phyloP scores from a whole-genome alignment of 2,797 vertebrate genomes.

The Notamacropus eugenii region DNA sequence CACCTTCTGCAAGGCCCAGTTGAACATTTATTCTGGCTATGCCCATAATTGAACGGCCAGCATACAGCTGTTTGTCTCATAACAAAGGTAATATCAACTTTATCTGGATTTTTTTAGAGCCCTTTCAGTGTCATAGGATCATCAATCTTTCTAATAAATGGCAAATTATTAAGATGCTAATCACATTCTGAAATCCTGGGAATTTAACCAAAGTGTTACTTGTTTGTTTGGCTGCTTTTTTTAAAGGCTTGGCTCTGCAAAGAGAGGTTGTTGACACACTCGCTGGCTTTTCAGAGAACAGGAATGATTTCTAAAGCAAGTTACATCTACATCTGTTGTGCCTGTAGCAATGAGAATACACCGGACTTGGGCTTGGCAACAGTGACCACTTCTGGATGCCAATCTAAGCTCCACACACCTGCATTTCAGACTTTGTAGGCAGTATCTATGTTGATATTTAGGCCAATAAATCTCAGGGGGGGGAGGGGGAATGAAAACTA shows the following conservation, averaged over 20 bases:
- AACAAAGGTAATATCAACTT: constrained; percentile 48
- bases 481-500: constrained; percentile 49
- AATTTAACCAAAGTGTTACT: constrained; percentile 19
- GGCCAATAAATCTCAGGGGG: constrained; percentile 54
- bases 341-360: constrained; percentile 68
- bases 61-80: constrained; percentile 7
- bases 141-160: constrained; percentile 52
- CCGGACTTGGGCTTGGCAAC: constrained; percentile 62
- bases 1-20: constrained; percentile 49
- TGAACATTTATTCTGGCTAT: constrained; percentile 37
- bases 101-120: constrained; percentile 44
- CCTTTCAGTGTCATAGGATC: constrained; percentile 43
- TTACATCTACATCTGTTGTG: constrained; percentile 72
- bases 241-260: constrained; percentile 48
- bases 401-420: constrained; percentile 64
- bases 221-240: constrained; percentile 39
- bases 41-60: constrained; percentile 51
- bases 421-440: constrained; percentile 55
- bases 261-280: constrained; percentile 42
- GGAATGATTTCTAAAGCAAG: constrained; percentile 56
- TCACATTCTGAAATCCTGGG: constrained; percentile 56
- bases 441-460: constrained; percentile 63
- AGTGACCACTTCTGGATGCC: constrained; percentile 46
- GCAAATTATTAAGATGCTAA: constrained; percentile 33
- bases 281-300: constrained; percentile 58